phyloP scores from a whole-genome alignment of 1,140 invertebrate species.

The Trissolcus basalis region DNA sequence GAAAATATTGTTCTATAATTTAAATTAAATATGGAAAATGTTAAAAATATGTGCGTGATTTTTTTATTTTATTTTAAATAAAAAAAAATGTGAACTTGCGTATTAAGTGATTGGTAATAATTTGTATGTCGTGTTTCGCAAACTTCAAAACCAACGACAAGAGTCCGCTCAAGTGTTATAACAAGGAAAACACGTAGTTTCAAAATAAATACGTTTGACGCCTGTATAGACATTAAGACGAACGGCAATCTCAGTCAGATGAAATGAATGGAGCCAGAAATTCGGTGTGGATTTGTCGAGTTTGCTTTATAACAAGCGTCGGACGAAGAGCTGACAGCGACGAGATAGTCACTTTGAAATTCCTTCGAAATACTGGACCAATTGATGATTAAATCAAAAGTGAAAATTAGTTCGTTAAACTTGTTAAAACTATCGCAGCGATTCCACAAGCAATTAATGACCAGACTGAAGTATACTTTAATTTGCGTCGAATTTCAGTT shows the following conservation, averaged over 20 bases:
- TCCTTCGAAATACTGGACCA: constrained; percentile 30
- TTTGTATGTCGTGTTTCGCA: not conserved
- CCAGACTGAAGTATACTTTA: not conserved
- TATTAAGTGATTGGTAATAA: not conserved
- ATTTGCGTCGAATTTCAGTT: not conserved
- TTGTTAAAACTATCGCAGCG: constrained; percentile 33
- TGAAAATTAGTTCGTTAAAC: constrained; percentile 45
- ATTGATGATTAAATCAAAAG: constrained; percentile 50
- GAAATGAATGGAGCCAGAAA: constrained; percentile 17
- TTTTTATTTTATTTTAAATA: no score
- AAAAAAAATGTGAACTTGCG: no score
- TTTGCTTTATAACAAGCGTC: constrained; percentile 33
- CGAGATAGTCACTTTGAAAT: constrained; percentile 25
- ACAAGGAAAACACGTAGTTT: constrained; percentile 10
- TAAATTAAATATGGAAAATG: no score
- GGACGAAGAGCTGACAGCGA: constrained; percentile 9
- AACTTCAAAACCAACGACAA: constrained; percentile 5
- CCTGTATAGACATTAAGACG: constrained; percentile 9
- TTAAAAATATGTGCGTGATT: no score
- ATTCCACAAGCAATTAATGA: constrained; percentile 40
- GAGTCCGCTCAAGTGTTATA: constrained; percentile 13
- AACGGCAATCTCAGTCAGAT: constrained; percentile 5
- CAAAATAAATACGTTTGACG: constrained; percentile 10
- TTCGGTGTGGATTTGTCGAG: constrained; percentile 21
- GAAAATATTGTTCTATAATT: no score